Evolutionary conservation across 1,140 invertebrate genomes (phyloP).

Genomic region (Hestina assimilis): DNA sequence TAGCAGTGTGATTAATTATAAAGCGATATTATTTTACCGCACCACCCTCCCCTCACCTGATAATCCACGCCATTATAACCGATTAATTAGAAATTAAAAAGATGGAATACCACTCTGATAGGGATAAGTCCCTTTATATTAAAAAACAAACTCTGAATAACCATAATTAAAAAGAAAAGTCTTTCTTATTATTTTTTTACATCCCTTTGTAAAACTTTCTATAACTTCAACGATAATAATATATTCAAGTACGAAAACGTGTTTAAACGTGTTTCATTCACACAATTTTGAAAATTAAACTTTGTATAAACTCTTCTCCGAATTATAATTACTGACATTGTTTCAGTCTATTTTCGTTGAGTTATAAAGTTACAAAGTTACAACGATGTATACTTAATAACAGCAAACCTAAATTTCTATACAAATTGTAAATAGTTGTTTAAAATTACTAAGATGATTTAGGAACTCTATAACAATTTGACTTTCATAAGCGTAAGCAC

Average conservation of each 20-base stretch:
- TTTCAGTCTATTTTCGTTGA: background rate
- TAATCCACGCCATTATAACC: no score
- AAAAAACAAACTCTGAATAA: no score
- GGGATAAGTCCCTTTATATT: no score
- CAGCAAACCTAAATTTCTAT: background rate
- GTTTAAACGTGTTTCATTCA: background rate
- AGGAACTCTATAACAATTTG: conserved; percentile 50
- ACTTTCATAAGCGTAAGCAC: conserved; percentile 46
- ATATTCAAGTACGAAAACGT: conserved; percentile 1
- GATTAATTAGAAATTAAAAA: no score
- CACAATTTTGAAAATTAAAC: background rate
- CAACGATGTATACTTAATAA: background rate
- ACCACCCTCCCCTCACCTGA: no score
- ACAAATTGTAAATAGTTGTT: background rate
- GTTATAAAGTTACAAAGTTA: background rate
- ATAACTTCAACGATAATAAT: conserved; percentile 1
- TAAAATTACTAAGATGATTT: conserved; percentile 42
- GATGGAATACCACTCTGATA: no score
- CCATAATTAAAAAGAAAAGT: background rate
- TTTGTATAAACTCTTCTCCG: background rate
- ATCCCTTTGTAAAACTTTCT: background rate
- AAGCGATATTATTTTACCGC: no score
- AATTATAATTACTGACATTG: conserved; percentile 1
- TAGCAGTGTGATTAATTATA: no score
- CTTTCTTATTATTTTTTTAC: background rate